A percentile compares a stretch with the other conserved stretches of the same genome.
Conservation (phyloP, 2,113 vertebrate genomes). For the Mastomys natalensis region DNA sequence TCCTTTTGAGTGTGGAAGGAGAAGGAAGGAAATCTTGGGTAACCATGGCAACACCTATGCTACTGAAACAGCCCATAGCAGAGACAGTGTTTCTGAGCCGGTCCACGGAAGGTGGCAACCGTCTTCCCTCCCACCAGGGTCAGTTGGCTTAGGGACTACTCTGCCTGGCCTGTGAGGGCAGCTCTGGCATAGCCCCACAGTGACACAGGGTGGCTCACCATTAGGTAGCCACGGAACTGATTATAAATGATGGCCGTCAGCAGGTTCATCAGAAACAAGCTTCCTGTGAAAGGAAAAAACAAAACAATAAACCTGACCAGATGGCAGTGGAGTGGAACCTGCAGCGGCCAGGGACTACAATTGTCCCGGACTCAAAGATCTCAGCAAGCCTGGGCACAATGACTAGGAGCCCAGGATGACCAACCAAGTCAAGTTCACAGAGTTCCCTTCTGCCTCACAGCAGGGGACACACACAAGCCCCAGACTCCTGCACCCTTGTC, state of each 20-base stretch:
- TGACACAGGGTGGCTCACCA: slow-evolving; percentile 84
- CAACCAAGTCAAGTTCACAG: background rate
- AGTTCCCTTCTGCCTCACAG: background rate
- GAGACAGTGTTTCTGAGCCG: background rate
- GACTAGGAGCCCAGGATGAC: background rate
- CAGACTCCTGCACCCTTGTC: background rate
- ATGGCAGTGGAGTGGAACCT: background rate
- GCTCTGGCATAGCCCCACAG: background rate
- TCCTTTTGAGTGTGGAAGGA: background rate
- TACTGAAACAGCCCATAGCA: background rate
- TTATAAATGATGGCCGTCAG: slow-evolving; percentile 99
- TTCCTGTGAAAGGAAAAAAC: slow-evolving; percentile 87
- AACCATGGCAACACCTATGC: background rate
- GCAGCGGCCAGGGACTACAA: background rate
- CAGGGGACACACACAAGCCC: background rate
- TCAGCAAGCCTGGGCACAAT: background rate
- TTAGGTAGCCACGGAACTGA: slow-evolving; percentile 98
- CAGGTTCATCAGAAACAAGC: slow-evolving; percentile 97
- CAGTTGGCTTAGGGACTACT: background rate
- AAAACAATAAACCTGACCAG: background rate
- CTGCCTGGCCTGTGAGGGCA: background rate
- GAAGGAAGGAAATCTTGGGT: background rate
- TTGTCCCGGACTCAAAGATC: background rate
- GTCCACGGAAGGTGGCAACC: background rate
- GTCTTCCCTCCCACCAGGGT: background rate